Conservation (phyloP, 2,888 invertebrate species). For the Myopa testacea region DNA sequence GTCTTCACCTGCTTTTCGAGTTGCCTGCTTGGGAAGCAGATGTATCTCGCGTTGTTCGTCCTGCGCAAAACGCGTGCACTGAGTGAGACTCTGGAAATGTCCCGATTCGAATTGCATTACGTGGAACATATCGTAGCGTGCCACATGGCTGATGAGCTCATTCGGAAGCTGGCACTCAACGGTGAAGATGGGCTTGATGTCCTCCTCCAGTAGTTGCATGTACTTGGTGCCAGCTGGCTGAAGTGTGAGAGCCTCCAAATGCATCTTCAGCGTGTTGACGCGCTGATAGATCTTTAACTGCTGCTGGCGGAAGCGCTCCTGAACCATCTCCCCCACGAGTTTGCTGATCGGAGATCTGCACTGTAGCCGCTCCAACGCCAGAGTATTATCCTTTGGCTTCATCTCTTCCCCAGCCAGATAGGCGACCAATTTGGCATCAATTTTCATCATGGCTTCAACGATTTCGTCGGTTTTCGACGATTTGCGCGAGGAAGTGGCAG, state of each 20-base stretch:
- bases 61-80: conserved; percentile 62
- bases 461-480: conserved; percentile 56
- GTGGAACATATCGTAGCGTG: conserved; percentile 59
- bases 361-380: conserved; percentile 50
- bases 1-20: conserved; percentile 22
- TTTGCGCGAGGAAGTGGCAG: conserved; percentile 20
- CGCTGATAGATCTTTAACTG: conserved; percentile 55
- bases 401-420: conserved; percentile 55
- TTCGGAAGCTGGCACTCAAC: conserved; percentile 62
- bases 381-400: conserved; percentile 50
- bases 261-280: conserved; percentile 57
- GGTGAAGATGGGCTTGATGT: conserved; percentile 62
- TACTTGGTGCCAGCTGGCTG: conserved; percentile 63
- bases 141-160: conserved; percentile 57
- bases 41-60: conserved; percentile 56
- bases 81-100: conserved; percentile 62
- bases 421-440: conserved; percentile 61
- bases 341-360: conserved; percentile 39
- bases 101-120: conserved; percentile 65
- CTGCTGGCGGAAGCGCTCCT: conserved; percentile 38
- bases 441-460: conserved; percentile 64
- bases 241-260: conserved; percentile 61
- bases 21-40: conserved; percentile 39
- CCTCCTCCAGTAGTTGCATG: conserved; percentile 60
- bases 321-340: conserved; percentile 24